Evolutionary conservation across 2,797 vertebrate genomes (phyloP).

Genomic region (Hyperoplus lanceolatus): DNA sequence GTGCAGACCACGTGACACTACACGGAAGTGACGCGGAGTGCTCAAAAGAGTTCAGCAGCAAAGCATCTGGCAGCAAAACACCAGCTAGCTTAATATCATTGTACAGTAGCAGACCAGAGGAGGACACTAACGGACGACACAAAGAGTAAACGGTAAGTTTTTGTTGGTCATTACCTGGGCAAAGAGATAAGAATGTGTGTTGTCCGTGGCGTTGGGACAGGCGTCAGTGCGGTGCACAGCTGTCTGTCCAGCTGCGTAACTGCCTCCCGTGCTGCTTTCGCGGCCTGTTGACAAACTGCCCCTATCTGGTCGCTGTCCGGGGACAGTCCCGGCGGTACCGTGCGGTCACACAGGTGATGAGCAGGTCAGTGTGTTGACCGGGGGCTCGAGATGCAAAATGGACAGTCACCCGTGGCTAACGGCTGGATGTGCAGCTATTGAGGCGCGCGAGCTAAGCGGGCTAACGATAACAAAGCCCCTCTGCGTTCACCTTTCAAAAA

Average conservation of each 20-base stretch:
- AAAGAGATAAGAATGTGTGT: background rate
- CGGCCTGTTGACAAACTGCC: conserved; percentile 76
- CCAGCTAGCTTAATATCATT: conserved; percentile 64
- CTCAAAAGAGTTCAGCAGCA: conserved; percentile 80
- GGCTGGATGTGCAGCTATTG: background rate
- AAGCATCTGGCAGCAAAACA: conserved; percentile 80
- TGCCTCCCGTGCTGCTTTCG: background rate
- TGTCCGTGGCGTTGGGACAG: conserved; percentile 24
- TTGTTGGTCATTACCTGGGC: background rate
- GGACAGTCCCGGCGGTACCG: conserved; percentile 39
- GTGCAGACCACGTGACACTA: conserved; percentile 70
- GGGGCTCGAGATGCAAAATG: background rate
- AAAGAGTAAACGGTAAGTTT: conserved; percentile 55
- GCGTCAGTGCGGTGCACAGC: conserved; percentile 56
- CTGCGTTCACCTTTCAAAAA: conserved; percentile 63
- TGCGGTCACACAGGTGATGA: conserved; percentile 58
- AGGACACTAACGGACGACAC: conserved; percentile 19
- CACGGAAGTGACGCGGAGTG: conserved; percentile 83
- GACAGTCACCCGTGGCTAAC: background rate
- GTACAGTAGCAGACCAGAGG: conserved; percentile 31
- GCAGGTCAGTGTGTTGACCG: conserved; percentile 17
- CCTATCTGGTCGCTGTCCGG: conserved; percentile 60
- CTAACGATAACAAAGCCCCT: conserved; percentile 68
- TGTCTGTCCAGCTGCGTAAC: conserved; percentile 36
- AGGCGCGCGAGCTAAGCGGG: conserved; percentile 50